Evolutionary conservation across 2,113 vertebrate genomes (phyloP).

Genomic region (Vulpes vulpes): DNA sequence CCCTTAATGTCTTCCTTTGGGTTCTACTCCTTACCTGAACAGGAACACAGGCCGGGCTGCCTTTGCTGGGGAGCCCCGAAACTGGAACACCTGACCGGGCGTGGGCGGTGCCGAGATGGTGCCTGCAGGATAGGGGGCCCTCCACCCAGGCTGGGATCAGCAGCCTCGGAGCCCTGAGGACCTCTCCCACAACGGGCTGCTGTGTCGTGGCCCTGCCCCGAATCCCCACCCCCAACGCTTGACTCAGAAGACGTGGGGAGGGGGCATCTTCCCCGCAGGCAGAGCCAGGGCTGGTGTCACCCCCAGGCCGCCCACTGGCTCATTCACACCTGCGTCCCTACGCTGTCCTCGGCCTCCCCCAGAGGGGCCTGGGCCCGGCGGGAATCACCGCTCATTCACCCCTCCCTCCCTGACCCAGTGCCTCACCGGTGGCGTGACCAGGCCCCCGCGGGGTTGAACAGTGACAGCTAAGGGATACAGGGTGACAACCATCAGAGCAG

Average conservation of each 20-base stretch:
- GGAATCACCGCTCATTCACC: not conserved
- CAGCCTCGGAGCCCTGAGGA: not conserved
- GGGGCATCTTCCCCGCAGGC: accelerated
- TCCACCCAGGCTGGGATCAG: not conserved
- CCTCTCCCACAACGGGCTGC: not conserved
- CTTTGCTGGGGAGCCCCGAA: not conserved
- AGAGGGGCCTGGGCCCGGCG: not conserved
- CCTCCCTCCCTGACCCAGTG: accelerated
- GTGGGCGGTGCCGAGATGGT: too few species aligned
- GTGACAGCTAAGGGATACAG: not conserved
- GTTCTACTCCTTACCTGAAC: not conserved
- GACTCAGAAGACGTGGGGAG: not conserved
- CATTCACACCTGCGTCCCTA: accelerated
- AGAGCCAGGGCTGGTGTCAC: not conserved
- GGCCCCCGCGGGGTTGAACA: too few species aligned
- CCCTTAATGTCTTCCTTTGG: not conserved
- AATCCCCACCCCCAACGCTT: not conserved
- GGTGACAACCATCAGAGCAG: accelerated
- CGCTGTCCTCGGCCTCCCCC: not conserved
- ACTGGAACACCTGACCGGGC: not conserved
- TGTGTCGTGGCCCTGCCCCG: accelerated
- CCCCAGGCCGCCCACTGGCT: not conserved
- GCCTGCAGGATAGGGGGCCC: accelerated
- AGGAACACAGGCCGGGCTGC: not conserved
- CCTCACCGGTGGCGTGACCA: not conserved